A percentile compares a stretch with the other conserved stretches of the same genome.
phyloP scores from a whole-genome alignment of 2,888 invertebrate species.

The Kryphioiulus occultus region DNA sequence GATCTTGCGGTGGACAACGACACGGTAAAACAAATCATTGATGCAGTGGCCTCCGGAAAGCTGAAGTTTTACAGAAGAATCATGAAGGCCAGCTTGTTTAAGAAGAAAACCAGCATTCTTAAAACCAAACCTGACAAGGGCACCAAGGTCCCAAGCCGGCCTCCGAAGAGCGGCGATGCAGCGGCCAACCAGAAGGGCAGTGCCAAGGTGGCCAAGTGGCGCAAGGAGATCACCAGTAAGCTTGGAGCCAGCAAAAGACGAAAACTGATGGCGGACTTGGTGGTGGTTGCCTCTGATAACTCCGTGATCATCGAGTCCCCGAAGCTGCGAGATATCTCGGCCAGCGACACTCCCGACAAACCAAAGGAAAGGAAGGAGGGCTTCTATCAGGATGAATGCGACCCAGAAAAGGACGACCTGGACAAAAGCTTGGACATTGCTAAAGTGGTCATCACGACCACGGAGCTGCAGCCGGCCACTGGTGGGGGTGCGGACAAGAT shows the following conservation, averaged over 20 bases:
- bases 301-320: conserved; percentile 12
- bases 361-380: conserved; percentile 47
- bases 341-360: background rate
- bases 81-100: background rate
- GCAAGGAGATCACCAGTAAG: background rate
- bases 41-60: conserved; percentile 43
- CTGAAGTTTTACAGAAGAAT: background rate
- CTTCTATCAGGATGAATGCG: conserved; percentile 33
- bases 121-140: background rate
- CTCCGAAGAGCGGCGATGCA: background rate
- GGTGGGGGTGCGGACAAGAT: background rate
- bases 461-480: background rate
- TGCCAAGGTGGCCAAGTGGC: background rate
- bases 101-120: background rate
- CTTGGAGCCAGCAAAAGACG: background rate
- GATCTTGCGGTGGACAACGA: background rate
- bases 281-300: background rate
- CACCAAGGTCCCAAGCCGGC: background rate
- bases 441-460: conserved; percentile 39
- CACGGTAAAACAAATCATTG: conserved; percentile 25
- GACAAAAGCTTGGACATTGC: conserved; percentile 48
- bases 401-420: conserved; percentile 42
- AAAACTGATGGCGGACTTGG: background rate
- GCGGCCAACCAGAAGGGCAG: background rate
- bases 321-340: background rate